Percentiles rank a stretch among this genome's conserved stretches.
Conservation (phyloP, 1,140 invertebrate species). For the Diuraphis noxia region DNA sequence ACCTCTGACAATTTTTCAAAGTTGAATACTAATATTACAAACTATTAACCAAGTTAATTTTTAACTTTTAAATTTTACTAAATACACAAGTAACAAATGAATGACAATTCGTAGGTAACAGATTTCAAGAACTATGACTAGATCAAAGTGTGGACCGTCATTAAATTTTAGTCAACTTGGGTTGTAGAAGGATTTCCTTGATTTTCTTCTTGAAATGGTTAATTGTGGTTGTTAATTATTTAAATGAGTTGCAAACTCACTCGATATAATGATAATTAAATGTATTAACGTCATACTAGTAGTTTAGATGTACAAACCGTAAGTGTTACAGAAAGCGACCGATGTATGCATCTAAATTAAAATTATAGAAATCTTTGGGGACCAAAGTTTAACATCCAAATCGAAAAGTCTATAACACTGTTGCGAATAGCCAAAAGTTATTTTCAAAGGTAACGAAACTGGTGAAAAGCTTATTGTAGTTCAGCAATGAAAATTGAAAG, state of each 20-base stretch:
- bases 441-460: not conserved
- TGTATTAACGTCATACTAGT: not conserved
- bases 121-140: not conserved
- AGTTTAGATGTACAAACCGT: not conserved
- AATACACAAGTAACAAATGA: not conserved
- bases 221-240: not conserved
- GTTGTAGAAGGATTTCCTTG: not conserved
- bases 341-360: not conserved
- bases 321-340: not conserved
- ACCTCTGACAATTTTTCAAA: not conserved
- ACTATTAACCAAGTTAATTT: not conserved
- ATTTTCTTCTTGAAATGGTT: not conserved
- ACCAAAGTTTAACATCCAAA: not conserved
- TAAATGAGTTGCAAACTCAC: not conserved
- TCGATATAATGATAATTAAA: not conserved
- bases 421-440: not conserved
- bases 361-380: not conserved
- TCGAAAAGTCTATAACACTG: not conserved
- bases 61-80: not conserved
- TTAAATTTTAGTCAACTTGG: not conserved
- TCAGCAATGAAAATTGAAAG: not conserved
- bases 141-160: not conserved
- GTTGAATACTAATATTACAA: not conserved
- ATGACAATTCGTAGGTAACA: not conserved
- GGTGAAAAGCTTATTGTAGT: not conserved